Evolutionary conservation across 2,797 vertebrate genomes (phyloP).

Genomic region (Danio albolineatus): DNA sequence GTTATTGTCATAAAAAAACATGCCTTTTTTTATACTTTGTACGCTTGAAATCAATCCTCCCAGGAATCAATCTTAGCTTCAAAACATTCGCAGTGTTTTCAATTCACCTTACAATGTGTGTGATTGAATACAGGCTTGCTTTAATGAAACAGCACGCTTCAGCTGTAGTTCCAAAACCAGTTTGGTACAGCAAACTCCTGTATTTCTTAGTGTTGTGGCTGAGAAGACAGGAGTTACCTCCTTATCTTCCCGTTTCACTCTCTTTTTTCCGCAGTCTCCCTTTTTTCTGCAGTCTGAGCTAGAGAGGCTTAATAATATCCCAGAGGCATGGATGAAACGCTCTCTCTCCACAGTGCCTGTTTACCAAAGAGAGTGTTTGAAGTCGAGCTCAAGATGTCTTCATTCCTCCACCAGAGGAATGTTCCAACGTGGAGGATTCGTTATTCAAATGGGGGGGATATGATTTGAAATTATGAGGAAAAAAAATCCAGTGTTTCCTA

Average conservation of each 20-base stretch:
- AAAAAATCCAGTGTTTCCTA: conserved; percentile 60
- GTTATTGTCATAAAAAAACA: background rate
- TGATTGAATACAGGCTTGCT: conserved; percentile 25
- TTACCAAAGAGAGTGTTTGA: conserved; percentile 96
- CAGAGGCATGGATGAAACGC: conserved; percentile 97
- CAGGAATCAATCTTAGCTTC: background rate
- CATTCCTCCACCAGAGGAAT: conserved; percentile 93
- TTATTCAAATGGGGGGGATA: conserved; percentile 68
- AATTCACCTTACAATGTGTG: background rate
- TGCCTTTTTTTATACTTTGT: background rate
- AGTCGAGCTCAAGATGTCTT: conserved; percentile 97
- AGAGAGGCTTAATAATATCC: conserved; percentile 98
- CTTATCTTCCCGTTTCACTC: conserved; percentile 83
- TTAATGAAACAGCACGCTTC: conserved; percentile 37
- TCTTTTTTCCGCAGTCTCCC: conserved; percentile 57
- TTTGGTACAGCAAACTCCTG: conserved; percentile 28
- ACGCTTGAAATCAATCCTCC: background rate
- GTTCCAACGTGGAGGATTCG: conserved; percentile 70
- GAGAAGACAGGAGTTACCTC: conserved; percentile 80
- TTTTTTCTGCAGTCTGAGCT: conserved; percentile 83
- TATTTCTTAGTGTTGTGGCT: conserved; percentile 79
- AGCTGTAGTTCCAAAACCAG: conserved; percentile 33
- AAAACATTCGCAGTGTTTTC: background rate
- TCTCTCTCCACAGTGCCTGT: conserved; percentile 90
- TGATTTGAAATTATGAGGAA: conserved; percentile 13